Conservation (phyloP, 1,140 invertebrate genomes). For the Drosophila punjabiensis region DNA sequence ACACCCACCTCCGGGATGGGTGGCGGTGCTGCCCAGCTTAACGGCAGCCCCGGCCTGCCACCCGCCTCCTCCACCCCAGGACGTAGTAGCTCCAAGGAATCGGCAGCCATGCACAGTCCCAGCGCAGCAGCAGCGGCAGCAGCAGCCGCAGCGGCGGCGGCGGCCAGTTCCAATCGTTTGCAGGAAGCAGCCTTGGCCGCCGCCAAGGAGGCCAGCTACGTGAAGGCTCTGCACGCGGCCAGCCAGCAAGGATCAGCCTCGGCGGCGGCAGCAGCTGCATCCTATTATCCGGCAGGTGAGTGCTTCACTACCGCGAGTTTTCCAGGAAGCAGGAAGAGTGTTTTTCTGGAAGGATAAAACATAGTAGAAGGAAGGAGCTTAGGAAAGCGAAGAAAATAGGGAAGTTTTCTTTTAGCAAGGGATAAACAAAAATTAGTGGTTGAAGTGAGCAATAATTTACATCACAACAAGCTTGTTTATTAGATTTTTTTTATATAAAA, state of each 20-base stretch:
- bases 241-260: slow-evolving; percentile 86
- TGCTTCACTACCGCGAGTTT: not conserved
- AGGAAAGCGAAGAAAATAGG: not conserved
- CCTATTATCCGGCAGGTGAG: slow-evolving; percentile 74
- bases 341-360: not conserved
- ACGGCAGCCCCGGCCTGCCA: slow-evolving; percentile 75
- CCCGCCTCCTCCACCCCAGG: slow-evolving; percentile 36
- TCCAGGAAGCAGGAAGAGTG: not conserved
- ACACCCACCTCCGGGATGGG: slow-evolving; percentile 55
- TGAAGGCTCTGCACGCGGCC: slow-evolving; percentile 86
- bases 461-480: not conserved
- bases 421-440: not conserved
- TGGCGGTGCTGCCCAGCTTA: slow-evolving; percentile 41
- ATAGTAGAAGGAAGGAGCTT: not conserved
- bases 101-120: slow-evolving; percentile 68
- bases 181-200: slow-evolving; percentile 76
- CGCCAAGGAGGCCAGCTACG: slow-evolving; percentile 81
- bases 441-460: not conserved
- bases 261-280: slow-evolving; percentile 70
- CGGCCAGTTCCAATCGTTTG: slow-evolving; percentile 71
- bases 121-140: slow-evolving; percentile 51
- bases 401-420: no score
- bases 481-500: not conserved
- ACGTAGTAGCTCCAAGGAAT: slow-evolving; percentile 82
- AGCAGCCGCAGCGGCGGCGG: slow-evolving; percentile 44